Evolutionary conservation across 2,888 invertebrate species (phyloP).

Genomic region (Trichopoda pennipes): DNA sequence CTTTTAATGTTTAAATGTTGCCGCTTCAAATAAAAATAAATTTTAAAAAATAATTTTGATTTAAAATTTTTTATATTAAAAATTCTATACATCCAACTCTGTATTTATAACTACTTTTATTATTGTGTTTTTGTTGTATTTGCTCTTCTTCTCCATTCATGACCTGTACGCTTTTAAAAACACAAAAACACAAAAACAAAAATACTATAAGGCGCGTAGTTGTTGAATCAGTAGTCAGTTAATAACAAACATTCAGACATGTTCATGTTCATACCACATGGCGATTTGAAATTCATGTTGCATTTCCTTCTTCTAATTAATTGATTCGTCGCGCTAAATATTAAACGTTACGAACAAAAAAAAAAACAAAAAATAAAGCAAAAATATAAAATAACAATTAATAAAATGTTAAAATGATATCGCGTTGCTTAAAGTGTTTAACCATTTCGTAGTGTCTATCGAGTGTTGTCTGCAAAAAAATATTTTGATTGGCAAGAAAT

Average conservation of each 20-base stretch:
- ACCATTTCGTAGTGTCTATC: neutral
- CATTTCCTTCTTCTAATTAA: neutral
- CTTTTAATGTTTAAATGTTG: too few relatives aligned
- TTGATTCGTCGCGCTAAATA: neutral
- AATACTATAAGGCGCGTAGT: conserved; percentile 10
- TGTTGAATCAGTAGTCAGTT: conserved; percentile 11
- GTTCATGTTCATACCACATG: too few relatives aligned
- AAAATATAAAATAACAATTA: neutral
- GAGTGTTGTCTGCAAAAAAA: neutral
- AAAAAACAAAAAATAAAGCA: conserved; percentile 3
- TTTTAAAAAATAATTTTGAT: too few relatives aligned
- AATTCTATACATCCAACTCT: neutral
- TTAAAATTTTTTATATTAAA: too few relatives aligned
- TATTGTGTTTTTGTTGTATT: neutral
- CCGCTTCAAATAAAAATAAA: too few relatives aligned
- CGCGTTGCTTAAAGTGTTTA: too few relatives aligned
- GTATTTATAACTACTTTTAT: neutral
- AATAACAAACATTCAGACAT: conserved; percentile 21
- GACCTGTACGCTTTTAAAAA: neutral
- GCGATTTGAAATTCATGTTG: neutral
- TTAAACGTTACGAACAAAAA: neutral
- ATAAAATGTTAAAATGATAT: conserved; percentile 18
- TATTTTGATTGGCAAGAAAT: neutral
- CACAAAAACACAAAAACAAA: neutral
- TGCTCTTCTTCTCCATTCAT: neutral